Percentiles rank a stretch among this genome's conserved stretches.
Conservation (phyloP, 2,113 vertebrate species). For the Spea multiplicata region DNA sequence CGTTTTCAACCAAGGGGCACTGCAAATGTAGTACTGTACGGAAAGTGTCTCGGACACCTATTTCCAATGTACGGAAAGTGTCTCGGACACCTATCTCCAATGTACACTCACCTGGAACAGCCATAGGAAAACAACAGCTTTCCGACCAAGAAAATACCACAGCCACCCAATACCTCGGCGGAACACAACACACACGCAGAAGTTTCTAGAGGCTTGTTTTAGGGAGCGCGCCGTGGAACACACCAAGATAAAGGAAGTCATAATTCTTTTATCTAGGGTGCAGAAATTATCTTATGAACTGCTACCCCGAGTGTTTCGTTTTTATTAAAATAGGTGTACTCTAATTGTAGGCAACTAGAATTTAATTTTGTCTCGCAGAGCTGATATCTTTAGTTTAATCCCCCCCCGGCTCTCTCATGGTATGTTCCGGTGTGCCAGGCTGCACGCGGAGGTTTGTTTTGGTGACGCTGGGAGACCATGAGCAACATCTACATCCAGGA, state of each 20-base stretch:
- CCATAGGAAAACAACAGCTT: conserved; percentile 52
- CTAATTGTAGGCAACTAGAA: not conserved
- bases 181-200: fast-evolving
- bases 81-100: too few species aligned
- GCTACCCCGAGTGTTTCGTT: too few species aligned
- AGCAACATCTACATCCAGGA: conserved; percentile 98
- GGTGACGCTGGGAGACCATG: conserved; percentile 62
- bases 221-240: not conserved
- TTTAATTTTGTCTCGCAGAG: not conserved
- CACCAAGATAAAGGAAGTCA: conserved; percentile 48
- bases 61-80: too few species aligned
- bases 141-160: not conserved
- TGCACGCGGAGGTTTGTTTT: conserved; percentile 32
- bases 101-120: conserved; percentile 62
- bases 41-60: not conserved
- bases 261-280: not conserved
- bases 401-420: not conserved
- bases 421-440: conserved; percentile 1
- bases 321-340: not conserved
- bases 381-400: not conserved
- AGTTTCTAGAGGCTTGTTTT: conserved; percentile 42
- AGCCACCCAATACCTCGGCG: too few species aligned
- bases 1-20: too few species aligned
- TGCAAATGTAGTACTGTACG: too few species aligned
- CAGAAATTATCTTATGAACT: too few species aligned